Evolutionary conservation across 2,888 invertebrate genomes (phyloP).

Genomic region (Microplitis manilae): DNA sequence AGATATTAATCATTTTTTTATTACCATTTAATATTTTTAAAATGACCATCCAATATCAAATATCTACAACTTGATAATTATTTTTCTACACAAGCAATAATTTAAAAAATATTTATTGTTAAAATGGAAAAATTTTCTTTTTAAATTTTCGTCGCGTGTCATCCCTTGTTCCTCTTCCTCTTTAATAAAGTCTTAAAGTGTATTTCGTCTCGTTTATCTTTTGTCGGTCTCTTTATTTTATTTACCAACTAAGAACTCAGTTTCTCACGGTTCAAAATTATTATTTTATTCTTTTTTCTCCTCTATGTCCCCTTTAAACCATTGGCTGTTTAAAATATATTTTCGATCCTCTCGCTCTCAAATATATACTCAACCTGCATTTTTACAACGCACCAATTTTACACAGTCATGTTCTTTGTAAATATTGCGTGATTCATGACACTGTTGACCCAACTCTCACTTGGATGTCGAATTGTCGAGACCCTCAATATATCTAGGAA

Average conservation of each 20-base stretch:
- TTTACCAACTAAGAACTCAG: slow-evolving; percentile 20
- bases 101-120: too few species aligned
- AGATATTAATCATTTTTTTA: too few species aligned
- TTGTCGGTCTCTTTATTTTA: slow-evolving; percentile 23
- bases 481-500: slow-evolving; percentile 4
- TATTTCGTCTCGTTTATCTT: neutral
- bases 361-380: slow-evolving; percentile 18
- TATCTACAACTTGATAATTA: too few species aligned
- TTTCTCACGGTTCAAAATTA: slow-evolving; percentile 18
- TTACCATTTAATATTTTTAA: too few species aligned
- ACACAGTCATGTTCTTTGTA: slow-evolving; percentile 28
- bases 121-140: neutral
- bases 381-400: slow-evolving; percentile 8
- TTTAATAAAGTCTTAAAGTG: neutral
- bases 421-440: slow-evolving; percentile 49
- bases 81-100: too few species aligned
- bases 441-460: slow-evolving; percentile 60
- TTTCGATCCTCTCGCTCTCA: neutral
- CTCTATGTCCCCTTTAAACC: neutral
- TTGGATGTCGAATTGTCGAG: slow-evolving; percentile 45
- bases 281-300: too few species aligned
- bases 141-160: slow-evolving; percentile 24
- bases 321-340: too few species aligned
- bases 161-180: slow-evolving; percentile 12
- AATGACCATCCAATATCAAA: too few species aligned